phyloP scores from a whole-genome alignment of 2,888 invertebrate species.

The Empis stercorea region DNA sequence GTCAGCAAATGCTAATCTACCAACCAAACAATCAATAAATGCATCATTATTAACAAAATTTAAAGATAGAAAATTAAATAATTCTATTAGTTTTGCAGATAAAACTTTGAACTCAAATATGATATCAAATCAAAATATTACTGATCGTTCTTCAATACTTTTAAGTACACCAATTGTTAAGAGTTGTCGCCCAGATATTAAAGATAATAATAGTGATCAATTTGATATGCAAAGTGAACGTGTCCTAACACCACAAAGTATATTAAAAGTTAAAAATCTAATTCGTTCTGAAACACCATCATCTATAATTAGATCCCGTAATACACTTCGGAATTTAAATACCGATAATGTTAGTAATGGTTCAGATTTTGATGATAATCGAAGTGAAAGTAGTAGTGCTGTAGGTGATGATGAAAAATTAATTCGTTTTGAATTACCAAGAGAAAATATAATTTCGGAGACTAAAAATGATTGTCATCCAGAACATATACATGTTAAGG shows the following conservation, averaged over 20 bases:
- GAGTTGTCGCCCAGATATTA: constrained; percentile 5
- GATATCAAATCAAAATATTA: background rate
- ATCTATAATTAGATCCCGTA: background rate
- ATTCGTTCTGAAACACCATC: background rate
- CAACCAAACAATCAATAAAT: background rate
- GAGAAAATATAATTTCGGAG: background rate
- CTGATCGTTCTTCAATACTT: background rate
- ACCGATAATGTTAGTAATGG: background rate
- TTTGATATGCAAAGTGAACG: constrained; percentile 2
- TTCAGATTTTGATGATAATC: background rate
- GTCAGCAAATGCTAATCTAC: background rate
- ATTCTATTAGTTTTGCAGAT: background rate
- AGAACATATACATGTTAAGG: background rate
- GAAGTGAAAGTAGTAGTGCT: background rate
- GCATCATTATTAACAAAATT: constrained; percentile 8
- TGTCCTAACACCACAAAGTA: constrained; percentile 8
- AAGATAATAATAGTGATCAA: constrained; percentile 1
- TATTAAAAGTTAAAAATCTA: constrained; percentile 7
- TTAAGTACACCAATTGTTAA: constrained; percentile 13
- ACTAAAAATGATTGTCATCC: background rate
- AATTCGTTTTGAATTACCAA: constrained; percentile 9
- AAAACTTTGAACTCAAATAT: background rate
- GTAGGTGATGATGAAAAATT: constrained; percentile 11
- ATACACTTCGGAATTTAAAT: background rate
- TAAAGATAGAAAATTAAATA: constrained; percentile 1